Conservation (phyloP, 2,888 invertebrate genomes). For the Gibbula magus region DNA sequence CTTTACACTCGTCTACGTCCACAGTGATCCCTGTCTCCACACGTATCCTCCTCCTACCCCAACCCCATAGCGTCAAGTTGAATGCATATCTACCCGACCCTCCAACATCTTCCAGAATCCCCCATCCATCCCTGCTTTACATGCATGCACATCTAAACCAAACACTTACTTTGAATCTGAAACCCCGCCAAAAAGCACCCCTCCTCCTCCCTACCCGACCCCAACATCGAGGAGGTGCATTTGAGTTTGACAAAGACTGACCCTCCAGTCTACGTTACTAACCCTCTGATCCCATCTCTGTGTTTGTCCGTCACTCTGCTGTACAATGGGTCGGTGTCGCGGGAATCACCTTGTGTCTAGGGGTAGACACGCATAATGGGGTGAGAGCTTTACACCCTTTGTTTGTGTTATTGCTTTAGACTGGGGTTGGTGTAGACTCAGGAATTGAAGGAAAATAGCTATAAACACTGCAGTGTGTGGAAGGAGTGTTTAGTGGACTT, state of each 20-base stretch:
- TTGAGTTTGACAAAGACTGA: background rate
- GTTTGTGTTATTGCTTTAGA: background rate
- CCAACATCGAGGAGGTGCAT: background rate
- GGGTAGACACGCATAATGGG: constrained; percentile 8
- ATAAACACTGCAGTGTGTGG: background rate
- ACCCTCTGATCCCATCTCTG: background rate
- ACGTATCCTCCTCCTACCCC: no score
- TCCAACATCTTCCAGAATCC: no score
- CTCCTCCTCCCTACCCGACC: no score
- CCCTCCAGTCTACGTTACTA: background rate
- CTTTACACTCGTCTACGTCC: no score
- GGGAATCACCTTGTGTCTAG: background rate
- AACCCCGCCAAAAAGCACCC: no score
- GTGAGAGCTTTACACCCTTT: background rate
- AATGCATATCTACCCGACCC: no score
- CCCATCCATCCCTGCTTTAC: no score
- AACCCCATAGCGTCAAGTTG: no score
- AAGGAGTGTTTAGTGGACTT: background rate
- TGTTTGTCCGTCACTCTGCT: background rate
- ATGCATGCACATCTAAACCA: no score
- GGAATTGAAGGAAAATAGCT: background rate
- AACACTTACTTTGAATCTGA: no score
- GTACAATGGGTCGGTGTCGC: background rate
- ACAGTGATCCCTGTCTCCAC: no score
- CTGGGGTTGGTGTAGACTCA: background rate